These are phyloP conservation scores for Cynopterus brachyotis DNA, from an alignment of 2,113 vertebrate species.

Conservation along the genomic window DNA sequence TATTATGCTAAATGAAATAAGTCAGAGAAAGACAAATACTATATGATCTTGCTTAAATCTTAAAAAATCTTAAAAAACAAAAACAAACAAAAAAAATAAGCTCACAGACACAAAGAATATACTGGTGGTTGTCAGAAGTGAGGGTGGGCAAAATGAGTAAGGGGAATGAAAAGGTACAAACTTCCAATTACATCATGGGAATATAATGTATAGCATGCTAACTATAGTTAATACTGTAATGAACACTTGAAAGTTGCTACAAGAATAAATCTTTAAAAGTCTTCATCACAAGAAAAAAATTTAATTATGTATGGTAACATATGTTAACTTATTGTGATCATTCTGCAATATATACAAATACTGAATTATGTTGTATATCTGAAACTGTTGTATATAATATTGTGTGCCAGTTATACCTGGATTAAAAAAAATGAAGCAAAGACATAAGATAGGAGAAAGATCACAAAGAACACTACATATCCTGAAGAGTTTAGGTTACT, in stretches of 20 bases:
- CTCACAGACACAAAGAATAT: neutral
- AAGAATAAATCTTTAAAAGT: neutral
- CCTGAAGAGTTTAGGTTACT: neutral
- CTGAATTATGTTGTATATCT: neutral
- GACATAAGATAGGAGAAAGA: neutral
- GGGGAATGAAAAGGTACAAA: neutral
- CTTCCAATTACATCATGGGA: neutral
- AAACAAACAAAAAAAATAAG: neutral
- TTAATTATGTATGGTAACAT: neutral
- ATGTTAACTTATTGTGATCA: neutral
- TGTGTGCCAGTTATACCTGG: neutral
- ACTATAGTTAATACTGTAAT: neutral
- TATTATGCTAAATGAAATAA: neutral
- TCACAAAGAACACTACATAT: neutral
- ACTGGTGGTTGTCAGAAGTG: neutral
- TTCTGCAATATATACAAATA: neutral
- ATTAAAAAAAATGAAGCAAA: neutral
- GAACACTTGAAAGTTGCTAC: neutral
- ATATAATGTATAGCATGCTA: neutral
- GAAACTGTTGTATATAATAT: neutral
- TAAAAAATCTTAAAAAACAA: neutral
- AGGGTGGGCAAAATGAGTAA: neutral
- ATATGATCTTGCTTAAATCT: neutral
- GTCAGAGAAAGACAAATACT: neutral
- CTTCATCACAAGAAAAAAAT: neutral